Conservation (phyloP, 2,113 vertebrate genomes). For the Cynocephalus volans region DNA sequence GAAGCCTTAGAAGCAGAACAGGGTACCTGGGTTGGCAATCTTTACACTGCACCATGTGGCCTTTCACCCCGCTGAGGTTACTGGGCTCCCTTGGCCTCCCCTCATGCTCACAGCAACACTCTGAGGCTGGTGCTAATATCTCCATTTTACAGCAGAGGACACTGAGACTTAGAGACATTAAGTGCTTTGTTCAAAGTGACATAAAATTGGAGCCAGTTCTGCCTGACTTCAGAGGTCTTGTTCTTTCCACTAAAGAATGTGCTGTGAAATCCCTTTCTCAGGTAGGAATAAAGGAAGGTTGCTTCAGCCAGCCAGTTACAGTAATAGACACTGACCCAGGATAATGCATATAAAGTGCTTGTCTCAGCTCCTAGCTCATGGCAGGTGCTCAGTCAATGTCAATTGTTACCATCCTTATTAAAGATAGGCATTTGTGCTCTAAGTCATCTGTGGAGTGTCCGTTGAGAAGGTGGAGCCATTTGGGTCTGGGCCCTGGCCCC, state of each 20-base stretch:
- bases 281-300: background rate
- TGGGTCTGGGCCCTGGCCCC: background rate
- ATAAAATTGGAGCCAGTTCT: background rate
- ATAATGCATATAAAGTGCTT: background rate
- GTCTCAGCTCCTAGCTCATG: rapidly evolving
- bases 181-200: background rate
- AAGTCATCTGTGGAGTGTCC: background rate
- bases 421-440: background rate
- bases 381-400: background rate
- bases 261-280: background rate
- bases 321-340: background rate
- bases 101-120: background rate
- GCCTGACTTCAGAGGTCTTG: background rate
- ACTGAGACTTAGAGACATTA: background rate
- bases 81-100: rapidly evolving
- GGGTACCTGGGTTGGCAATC: background rate
- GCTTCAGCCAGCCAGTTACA: background rate
- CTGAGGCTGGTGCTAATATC: background rate
- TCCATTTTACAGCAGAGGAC: background rate
- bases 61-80: background rate
- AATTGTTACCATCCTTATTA: background rate
- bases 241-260: background rate
- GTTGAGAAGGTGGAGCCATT: background rate
- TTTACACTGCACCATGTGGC: rapidly evolving
- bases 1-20: background rate